Evolutionary conservation across 2,797 vertebrate genomes (phyloP).

Genomic region (Dicrostonyx torquatus): DNA sequence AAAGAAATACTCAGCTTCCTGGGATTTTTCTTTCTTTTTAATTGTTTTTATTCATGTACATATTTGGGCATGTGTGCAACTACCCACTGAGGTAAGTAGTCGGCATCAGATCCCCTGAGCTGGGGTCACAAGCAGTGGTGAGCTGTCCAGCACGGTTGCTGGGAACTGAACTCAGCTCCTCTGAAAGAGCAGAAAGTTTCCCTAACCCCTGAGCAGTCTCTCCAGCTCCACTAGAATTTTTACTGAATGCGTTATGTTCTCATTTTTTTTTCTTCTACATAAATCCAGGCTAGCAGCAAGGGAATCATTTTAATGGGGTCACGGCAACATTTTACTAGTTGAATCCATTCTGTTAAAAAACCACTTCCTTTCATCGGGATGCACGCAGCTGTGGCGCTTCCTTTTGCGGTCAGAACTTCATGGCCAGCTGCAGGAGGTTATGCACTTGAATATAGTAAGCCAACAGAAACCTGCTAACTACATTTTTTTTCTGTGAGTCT

Average conservation of each 20-base stretch:
- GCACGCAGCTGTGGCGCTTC: background rate
- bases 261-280: background rate
- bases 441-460: background rate
- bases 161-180: background rate
- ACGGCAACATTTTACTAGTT: background rate
- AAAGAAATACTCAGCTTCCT: background rate
- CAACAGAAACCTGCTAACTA: background rate
- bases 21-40: background rate
- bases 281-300: constrained; percentile 20
- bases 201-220: background rate
- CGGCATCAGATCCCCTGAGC: background rate
- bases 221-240: background rate
- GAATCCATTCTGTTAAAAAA: constrained; percentile 8
- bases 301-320: background rate
- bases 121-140: background rate
- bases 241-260: background rate
- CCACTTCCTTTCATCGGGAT: background rate
- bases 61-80: background rate
- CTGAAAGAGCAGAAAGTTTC: background rate
- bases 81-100: background rate
- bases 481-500: background rate
- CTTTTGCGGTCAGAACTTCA: background rate
- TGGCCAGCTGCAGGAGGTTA: background rate
- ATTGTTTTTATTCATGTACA: background rate
- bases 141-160: background rate